Percentiles rank a stretch among this genome's conserved stretches.
These are phyloP conservation scores for Falco peregrinus DNA, from an alignment of 2,797 vertebrate species.

Conservation along the genomic window DNA sequence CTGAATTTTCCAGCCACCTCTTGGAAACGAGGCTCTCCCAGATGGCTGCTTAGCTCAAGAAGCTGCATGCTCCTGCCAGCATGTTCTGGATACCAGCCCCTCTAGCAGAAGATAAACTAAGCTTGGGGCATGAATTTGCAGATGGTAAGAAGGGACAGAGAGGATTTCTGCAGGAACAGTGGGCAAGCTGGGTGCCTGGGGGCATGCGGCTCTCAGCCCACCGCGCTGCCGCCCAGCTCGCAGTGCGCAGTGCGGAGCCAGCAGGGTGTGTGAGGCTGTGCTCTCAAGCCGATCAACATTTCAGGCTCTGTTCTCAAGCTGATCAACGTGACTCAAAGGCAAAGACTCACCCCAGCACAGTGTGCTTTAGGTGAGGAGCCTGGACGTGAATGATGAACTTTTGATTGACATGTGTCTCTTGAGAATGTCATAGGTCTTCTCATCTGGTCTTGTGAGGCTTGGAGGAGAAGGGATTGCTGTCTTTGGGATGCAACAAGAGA, in stretches of 20 bases:
- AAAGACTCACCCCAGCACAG: background rate
- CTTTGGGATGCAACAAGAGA: background rate
- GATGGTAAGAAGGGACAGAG: background rate
- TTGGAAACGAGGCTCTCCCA: background rate
- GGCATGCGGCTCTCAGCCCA: background rate
- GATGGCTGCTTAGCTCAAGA: background rate
- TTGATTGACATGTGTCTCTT: background rate
- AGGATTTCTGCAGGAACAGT: background rate
- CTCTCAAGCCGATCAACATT: background rate
- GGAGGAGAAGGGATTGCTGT: background rate
- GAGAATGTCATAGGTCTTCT: background rate
- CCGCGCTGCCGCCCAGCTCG: background rate
- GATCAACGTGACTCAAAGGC: background rate
- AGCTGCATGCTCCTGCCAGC: background rate
- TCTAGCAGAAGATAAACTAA: background rate
- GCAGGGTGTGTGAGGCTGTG: background rate
- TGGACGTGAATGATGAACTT: background rate
- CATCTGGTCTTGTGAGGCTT: background rate
- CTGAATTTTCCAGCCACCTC: background rate
- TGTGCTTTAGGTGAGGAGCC: background rate
- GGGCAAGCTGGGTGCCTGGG: background rate
- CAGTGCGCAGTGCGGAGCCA: fast-evolving
- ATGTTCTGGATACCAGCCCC: background rate
- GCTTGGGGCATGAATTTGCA: background rate
- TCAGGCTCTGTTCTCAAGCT: background rate